Base-by-base conservation (phyloP, 2,888 invertebrate species). In the Tinea semifulvella region DNA sequence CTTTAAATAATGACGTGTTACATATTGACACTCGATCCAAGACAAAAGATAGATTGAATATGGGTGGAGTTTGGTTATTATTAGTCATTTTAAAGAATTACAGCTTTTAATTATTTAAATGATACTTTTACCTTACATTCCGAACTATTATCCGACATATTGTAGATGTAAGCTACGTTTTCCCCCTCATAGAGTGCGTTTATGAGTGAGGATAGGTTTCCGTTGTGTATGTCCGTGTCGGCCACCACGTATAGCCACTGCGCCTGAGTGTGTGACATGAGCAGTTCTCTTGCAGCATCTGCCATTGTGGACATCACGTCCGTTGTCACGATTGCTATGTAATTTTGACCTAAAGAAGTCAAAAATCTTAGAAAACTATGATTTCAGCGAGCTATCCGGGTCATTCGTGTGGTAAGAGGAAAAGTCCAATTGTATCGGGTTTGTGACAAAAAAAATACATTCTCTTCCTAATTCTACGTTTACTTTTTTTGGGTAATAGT, bases 171-270 rank as follows among this genome's bases (percentile, higher is more conserved):
- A 0, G 92, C 92, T 6, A 93, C 71, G 61, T 94, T 92, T 55
- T 91, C 91, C 1, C 94, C 94, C 61, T 93, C 93, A 10, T 76
- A 79, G 18, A 91, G 65, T 1, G 87, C 67, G 50, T 83, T 81
- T 31, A 84, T 73, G 17, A 89, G 77, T 13, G 71, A 70, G 0
- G 83, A 66, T 3, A 88, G 59, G 55, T 88, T 85, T 1, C 75
- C 72, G 2, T 71, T 67, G 2, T 65, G 65, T 0, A 55, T 58
- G 46, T 81, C 68, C 0, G 84, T 85, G 46, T 90, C 88, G 0
- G 89, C 82, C 43, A 92, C 75, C 26, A 92, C 77, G 60, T 90
- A 93, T n/a, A 94, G 63, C 93, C 94, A 94, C 59, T 93, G 92
- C 49, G 87, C 90, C 53, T 76, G 82, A 0, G 90, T 88, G 55